A percentile compares a stretch with the other conserved stretches of the same genome.
Evolutionary conservation across 2,888 invertebrate species (phyloP).

Genomic region (Oxystoma pomonae): DNA sequence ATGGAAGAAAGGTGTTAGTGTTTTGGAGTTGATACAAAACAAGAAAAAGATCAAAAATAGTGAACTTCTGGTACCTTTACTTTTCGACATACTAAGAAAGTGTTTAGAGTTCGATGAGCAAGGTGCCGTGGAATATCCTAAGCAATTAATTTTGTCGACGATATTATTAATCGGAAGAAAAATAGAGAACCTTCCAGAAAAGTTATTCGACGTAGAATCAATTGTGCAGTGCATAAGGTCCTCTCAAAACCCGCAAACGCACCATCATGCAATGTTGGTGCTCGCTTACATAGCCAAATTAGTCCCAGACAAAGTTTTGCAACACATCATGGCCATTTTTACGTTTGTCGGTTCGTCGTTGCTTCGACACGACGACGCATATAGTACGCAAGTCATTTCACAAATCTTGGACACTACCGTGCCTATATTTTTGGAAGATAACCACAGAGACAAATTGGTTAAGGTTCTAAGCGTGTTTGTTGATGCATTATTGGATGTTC

Average conservation of each 20-base stretch:
- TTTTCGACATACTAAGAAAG: slow-evolving; percentile 76
- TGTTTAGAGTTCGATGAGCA: slow-evolving; percentile 80
- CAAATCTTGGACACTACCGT: slow-evolving; percentile 87
- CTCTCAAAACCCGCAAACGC: slow-evolving; percentile 92
- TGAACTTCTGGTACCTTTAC: slow-evolving; percentile 61
- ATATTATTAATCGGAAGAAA: slow-evolving; percentile 69
- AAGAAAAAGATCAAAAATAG: slow-evolving; percentile 74
- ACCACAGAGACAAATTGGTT: slow-evolving; percentile 43
- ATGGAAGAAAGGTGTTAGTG: slow-evolving; percentile 76
- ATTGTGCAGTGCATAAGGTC: slow-evolving; percentile 86
- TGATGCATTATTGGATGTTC: slow-evolving; percentile 86
- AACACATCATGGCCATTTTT: slow-evolving; percentile 94
- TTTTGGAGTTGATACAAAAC: slow-evolving; percentile 80
- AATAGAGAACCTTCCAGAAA: slow-evolving; percentile 51
- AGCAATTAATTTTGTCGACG: slow-evolving; percentile 77
- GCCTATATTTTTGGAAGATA: slow-evolving; percentile 63
- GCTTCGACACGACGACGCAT: slow-evolving; percentile 88
- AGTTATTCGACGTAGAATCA: slow-evolving; percentile 63
- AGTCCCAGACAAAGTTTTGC: slow-evolving; percentile 79
- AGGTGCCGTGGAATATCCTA: slow-evolving; percentile 79
- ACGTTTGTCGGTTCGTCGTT: slow-evolving; percentile 96
- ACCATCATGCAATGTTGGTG: slow-evolving; percentile 86
- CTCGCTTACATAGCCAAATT: slow-evolving; percentile 74
- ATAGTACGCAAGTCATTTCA: slow-evolving; percentile 90
- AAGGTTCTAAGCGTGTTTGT: slow-evolving; percentile 85